Evolutionary conservation across 2,888 invertebrate species (phyloP), one percentile per base, ranked within the genome.

Genomic region (Andrena minutula): DNA sequence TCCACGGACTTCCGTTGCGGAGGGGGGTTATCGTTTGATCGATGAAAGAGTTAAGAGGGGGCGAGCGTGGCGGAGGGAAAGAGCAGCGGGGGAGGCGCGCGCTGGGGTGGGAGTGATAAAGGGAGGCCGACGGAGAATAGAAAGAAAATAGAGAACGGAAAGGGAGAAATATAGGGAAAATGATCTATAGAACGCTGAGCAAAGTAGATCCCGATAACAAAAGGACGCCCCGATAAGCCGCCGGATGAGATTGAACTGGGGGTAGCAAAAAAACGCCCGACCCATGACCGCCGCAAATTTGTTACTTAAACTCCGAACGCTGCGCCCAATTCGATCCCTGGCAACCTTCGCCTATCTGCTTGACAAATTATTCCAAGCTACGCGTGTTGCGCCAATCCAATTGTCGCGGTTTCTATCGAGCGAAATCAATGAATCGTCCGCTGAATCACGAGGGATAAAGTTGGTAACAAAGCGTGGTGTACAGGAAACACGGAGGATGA

Each of bases 1-100:
- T 79, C 79, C 73, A 72, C 53, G 47, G 74, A 80, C 72, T 77
- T 84, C 77, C 82, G 84, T 73, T 79, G 41, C 66, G 20, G 30
- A 60, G 47, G 64, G 72, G 61, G 73, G 85, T 85, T 84, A 84
- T 85, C 84, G 85, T 85, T 85, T 85, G 85, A 85, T 85, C 85
- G 85, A 85, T 85, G 84, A 85, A 84, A 75, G 78, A 84, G 84
- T 84, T 84, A 79, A 79, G 73, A 82, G 81, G 51, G 71, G 49
- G 56, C 28, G 20, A 5, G 66, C 26, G 32, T n/a, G 35, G 28
- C 66, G 47, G 56, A 20, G 68, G 23, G 73, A 2, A 49, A 72
- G 41, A 23, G 68, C 58, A 68, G 65, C 49, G 49, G n/a, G 68
- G 32, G 28, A 16, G 32, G n/a, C 6, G 20, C 1, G 61, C 2